These are phyloP conservation scores for Hippocampus zosterae DNA, from an alignment of 2,113 vertebrate species.

Conservation along the genomic window DNA sequence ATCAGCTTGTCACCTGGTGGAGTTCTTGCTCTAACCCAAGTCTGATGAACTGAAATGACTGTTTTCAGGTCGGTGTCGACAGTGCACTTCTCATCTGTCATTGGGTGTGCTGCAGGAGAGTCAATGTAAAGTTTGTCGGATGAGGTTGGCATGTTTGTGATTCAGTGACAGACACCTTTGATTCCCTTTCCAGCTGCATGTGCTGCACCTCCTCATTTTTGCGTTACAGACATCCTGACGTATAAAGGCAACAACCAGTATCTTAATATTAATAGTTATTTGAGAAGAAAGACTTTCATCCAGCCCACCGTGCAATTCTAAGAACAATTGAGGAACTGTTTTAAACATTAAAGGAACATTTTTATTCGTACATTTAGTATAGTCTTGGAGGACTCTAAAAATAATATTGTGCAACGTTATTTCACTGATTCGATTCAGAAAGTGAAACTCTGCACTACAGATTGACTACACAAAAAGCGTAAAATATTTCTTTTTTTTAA, in stretches of 20 bases:
- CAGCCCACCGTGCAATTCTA: neutral
- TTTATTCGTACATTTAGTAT: too few relatives aligned
- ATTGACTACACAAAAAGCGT: too few relatives aligned
- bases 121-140: neutral
- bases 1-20: conserved; percentile 19
- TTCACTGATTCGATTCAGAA: neutral
- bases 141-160: neutral
- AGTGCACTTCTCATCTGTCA: neutral
- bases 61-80: neutral
- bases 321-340: neutral
- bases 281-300: neutral
- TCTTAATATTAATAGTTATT: neutral
- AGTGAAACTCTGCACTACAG: neutral
- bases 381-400: too few relatives aligned
- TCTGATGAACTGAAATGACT: neutral
- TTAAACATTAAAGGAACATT: too few relatives aligned
- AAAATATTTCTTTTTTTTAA: too few relatives aligned
- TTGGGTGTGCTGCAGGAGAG: neutral
- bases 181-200: too few relatives aligned
- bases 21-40: conserved; percentile 11
- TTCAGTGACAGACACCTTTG: neutral
- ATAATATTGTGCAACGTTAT: neutral
- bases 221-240: too few relatives aligned
- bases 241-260: neutral
- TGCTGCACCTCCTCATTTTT: too few relatives aligned